Evolutionary conservation across 1,140 invertebrate genomes (phyloP).

Genomic region (Schmidtea mediterranea): DNA sequence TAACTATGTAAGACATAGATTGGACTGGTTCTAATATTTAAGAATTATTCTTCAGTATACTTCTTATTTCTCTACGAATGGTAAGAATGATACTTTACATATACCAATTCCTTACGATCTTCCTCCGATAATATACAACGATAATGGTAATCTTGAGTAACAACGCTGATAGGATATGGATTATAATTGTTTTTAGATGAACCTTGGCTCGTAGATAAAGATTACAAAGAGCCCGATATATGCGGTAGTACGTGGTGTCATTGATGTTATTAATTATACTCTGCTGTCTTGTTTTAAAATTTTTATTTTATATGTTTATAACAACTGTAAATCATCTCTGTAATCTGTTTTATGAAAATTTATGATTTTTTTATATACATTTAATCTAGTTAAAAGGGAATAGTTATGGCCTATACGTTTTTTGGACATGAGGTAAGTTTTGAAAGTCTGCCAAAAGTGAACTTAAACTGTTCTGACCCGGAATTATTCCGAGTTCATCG

Average conservation of each 20-base stretch:
- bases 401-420: too few species aligned
- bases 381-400: too few species aligned
- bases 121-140: conserved; percentile 37
- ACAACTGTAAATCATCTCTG: too few species aligned
- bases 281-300: too few species aligned
- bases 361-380: too few species aligned
- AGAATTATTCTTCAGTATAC: conserved; percentile 7
- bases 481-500: too few species aligned
- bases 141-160: conserved; percentile 35
- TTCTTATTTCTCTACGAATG: conserved; percentile 4
- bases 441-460: too few species aligned
- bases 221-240: not conserved
- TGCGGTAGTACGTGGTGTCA: not conserved
- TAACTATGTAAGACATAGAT: conserved; percentile 27
- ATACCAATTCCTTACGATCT: conserved; percentile 53
- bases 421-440: too few species aligned
- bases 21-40: conserved; percentile 11
- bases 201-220: not conserved
- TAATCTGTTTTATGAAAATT: too few species aligned
- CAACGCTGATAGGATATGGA: not conserved
- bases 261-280: too few species aligned
- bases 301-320: too few species aligned
- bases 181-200: not conserved
- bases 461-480: too few species aligned
- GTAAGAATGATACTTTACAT: not conserved